Evolutionary conservation across 2,113 vertebrate genomes (phyloP).

Genomic region (Amia ocellicauda): DNA sequence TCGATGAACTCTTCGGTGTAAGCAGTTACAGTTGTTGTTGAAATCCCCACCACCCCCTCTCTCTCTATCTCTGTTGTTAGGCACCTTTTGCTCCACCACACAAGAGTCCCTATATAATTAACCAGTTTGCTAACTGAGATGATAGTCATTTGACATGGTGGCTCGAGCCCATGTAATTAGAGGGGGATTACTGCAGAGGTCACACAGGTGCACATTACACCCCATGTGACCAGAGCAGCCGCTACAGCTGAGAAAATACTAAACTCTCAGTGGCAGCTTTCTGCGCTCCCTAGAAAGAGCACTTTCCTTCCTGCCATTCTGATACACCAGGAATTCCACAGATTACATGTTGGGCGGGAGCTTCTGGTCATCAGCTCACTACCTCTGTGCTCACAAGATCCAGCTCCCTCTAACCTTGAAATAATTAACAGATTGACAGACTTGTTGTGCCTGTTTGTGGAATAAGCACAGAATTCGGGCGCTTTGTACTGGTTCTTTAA

Average conservation of each 20-base stretch:
- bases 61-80: neutral
- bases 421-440: too few species aligned
- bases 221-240: conserved; percentile 41
- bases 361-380: neutral
- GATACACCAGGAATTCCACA: conserved; percentile 8
- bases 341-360: neutral
- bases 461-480: too few species aligned
- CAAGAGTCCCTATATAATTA: neutral
- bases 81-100: neutral
- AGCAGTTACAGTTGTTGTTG: neutral
- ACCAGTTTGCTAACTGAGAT: neutral
- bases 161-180: conserved; percentile 33
- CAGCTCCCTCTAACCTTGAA: too few species aligned
- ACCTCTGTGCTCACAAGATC: neutral
- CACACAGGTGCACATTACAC: conserved; percentile 49
- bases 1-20: neutral
- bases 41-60: too few species aligned
- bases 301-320: conserved; percentile 10
- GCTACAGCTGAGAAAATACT: conserved; percentile 53
- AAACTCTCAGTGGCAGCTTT: conserved; percentile 38
- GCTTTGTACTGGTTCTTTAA: too few species aligned
- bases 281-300: neutral
- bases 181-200: conserved; percentile 33
- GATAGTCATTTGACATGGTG: conserved; percentile 25
- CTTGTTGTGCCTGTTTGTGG: too few species aligned